Percentiles rank a stretch among this genome's conserved stretches.
phyloP scores from a whole-genome alignment of 1,140 invertebrate species.

The Dendroctonus ponderosae region DNA sequence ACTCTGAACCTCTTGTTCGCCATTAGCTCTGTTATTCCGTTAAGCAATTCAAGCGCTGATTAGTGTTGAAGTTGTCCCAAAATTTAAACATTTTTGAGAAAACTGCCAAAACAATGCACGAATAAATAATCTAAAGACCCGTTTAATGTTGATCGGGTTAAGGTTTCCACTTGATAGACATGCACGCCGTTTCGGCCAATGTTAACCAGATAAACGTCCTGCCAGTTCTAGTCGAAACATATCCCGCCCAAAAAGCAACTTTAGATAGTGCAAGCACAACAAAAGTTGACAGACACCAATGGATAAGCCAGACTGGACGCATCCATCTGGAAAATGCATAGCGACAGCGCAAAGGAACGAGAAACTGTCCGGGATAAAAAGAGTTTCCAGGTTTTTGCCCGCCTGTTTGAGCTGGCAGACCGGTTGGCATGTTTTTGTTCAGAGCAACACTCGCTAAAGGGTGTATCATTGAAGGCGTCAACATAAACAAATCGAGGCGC shows the following conservation, averaged over 20 bases:
- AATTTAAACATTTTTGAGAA: neutral
- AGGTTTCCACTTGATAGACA: too few species aligned
- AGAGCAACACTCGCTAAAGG: too few species aligned
- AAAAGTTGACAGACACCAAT: constrained; percentile 16
- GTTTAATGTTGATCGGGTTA: too few species aligned
- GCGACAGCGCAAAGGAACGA: constrained; percentile 10
- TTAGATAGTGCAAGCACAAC: constrained; percentile 19
- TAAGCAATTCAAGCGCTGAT: neutral
- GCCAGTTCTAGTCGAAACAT: too few species aligned
- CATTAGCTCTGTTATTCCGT: neutral
- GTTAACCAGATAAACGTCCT: too few species aligned
- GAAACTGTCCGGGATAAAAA: constrained; percentile 2
- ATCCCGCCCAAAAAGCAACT: constrained; percentile 1
- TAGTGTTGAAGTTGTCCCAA: neutral
- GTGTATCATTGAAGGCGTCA: too few species aligned
- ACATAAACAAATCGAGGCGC: too few species aligned
- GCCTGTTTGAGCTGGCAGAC: too few species aligned
- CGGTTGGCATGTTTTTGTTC: too few species aligned
- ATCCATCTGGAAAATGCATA: constrained; percentile 12
- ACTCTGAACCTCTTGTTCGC: neutral
- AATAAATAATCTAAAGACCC: too few species aligned
- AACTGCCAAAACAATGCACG: too few species aligned
- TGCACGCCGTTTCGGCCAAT: too few species aligned
- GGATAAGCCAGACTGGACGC: constrained; percentile 13
- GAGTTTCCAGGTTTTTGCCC: constrained; percentile 10